Base-by-base conservation (phyloP, 2,888 invertebrate genomes). In the Helicoverpa assulta region DNA sequence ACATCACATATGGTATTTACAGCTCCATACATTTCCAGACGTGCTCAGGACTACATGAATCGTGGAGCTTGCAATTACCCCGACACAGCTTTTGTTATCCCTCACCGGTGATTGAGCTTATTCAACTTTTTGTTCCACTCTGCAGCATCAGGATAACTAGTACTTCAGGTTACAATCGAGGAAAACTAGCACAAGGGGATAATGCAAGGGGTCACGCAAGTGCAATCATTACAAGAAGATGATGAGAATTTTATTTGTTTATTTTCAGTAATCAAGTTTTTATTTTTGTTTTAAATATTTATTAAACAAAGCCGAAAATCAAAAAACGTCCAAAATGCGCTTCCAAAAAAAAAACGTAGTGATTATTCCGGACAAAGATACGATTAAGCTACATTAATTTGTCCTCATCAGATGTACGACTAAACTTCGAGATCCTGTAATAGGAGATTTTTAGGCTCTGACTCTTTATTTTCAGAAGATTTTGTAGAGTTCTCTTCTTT, bases 61-160 rank as follows among this genome's bases (percentile, higher is more conserved):
- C 63, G 58, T 62, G 51, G 18, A 54, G 59, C 40, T 62, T 55
- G 57, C 80, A 79, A 70, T 79, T 75, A 67, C 75, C 79, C 26
- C 51, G 50, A 75, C 52, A 55, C 53, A 64, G 75, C 63, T 67
- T 74, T 79, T 79, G 70, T 75, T 67, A 64, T 70, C 33, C 37
- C 47, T 26, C 56, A 66, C 63, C 60, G 75, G 63, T 77, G 80
- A 77, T 77, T 75, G 70, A 64, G 70, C 70, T 75, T 50, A 70
- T 77, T 79, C 63, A 79, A 53, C 64, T 69, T 69, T 68, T 65
- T 47, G 12, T 47, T 19, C 6, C 33, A 16, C 10, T 33, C 51
- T 40, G 8, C 56, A 19, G 43, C 51, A 50, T 33, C 60, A 51
- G 14, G 29, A n/a, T 56, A 70, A 51, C 29, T 37, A 69, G 63